Evolutionary conservation across 30 jellyfish, hydroid and myxozoan genomes (phyloP).

Genomic region (Chrysaora quinquecirrha): DNA sequence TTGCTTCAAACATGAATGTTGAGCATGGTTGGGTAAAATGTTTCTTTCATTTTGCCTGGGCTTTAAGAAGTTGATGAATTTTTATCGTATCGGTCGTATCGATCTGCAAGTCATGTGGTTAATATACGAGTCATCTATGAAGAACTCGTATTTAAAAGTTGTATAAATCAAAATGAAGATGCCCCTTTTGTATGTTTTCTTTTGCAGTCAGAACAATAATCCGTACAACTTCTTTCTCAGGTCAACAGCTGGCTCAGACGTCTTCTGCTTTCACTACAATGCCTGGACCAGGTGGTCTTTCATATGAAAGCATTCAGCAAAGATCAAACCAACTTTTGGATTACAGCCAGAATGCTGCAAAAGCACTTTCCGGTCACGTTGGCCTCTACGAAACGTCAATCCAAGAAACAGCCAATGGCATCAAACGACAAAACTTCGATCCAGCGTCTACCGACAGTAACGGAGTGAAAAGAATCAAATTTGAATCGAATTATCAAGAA

Average conservation of each 20-base stretch:
- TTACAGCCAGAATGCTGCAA: not conserved
- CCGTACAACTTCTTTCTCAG: not conserved
- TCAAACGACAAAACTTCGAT: conserved; percentile 50
- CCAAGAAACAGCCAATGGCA: conserved; percentile 21
- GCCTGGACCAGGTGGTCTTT: not conserved
- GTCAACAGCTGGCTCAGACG: not conserved
- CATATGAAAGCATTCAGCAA: not conserved
- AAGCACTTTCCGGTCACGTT: not conserved
- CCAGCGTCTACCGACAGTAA: conserved; percentile 9
- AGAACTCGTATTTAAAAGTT: no score
- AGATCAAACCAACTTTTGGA: not conserved
- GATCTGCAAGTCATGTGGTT: no score
- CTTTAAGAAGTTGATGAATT: no score
- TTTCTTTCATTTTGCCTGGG: no score
- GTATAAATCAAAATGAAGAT: no score
- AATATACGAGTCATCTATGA: no score
- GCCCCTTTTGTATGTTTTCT: no score
- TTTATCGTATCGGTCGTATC: no score
- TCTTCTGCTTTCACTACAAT: not conserved
- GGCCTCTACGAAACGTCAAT: conserved; percentile 31
- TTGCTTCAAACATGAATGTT: no score
- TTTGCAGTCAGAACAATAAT: no score
- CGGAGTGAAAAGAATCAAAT: conserved; percentile 35
- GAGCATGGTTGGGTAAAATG: no score
- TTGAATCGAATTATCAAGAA: conserved; percentile 10